Base-by-base conservation (phyloP, 2,797 vertebrate genomes). In the Pipistrellus pygmaeus region DNA sequence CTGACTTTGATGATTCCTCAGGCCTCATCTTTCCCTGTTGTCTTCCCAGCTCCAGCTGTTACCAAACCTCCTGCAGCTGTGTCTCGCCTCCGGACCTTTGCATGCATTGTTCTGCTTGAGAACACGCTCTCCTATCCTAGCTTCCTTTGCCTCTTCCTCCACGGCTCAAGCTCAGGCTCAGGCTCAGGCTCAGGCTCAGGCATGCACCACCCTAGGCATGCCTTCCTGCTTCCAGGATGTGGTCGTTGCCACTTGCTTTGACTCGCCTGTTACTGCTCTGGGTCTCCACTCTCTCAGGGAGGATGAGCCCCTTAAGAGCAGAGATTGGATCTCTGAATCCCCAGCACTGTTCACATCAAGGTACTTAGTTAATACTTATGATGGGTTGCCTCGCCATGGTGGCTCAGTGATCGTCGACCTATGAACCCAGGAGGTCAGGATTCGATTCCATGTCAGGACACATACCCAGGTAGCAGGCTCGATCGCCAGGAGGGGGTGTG, bases 1-100 rank as follows among this genome's bases (percentile, higher is more conserved):
- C 5, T 48, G n/a, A n/a, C 13, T 41, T 25, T 2, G 11, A 46
- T 1, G 2, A 62, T 20, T 48, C 76, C 46, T 78, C 0, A 0
- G 78, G 14, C 27, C 46, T 46, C 23, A 3, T 7, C 32, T 25
- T 80, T 11, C 12, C 15, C 6, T 4, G 0, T 44, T 21, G 27
- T 57, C 25, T 27, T 48, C 48, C 18, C 1, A 0, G 3, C 9
- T 32, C 5, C 25, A 11, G 35, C 35, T 15, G 0, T n/a, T 57
- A 7, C 27, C 76, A 62, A 4, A 25, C 6, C 68, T 38, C 12
- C 35, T 41, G n/a, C 18, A 3, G 32, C 3, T 21, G 1, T 13
- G 4, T 66, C 78, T 83, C 1, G 2, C 14, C 41, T 41, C 71
- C 0, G 1, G 69, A 23, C n/a, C n/a, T 83, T 57, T 57, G 55